A percentile compares a stretch with the other conserved stretches of the same genome.
phyloP scores from a whole-genome alignment of 2,797 vertebrate genomes.

The Arctocebus calabarensis region DNA sequence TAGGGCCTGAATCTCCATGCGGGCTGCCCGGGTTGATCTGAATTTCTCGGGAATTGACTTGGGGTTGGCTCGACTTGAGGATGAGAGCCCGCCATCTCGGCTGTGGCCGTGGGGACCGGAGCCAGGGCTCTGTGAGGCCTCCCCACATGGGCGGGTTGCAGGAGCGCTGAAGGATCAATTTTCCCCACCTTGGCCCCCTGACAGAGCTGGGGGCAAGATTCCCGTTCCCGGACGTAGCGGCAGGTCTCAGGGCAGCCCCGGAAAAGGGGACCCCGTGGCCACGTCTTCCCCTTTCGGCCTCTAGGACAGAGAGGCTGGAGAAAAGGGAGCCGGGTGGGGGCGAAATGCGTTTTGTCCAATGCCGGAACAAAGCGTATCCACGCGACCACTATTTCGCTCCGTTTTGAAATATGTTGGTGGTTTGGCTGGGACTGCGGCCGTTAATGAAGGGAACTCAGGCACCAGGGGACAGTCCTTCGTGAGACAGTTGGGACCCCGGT shows the following conservation, averaged over 20 bases:
- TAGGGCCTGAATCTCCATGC: neutral
- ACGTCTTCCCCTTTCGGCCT: neutral
- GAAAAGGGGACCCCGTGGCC: neutral
- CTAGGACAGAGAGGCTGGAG: neutral
- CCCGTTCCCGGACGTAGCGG: neutral
- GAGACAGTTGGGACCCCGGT: too few relatives aligned
- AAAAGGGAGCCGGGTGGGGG: neutral
- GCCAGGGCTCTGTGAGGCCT: neutral
- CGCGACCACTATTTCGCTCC: neutral
- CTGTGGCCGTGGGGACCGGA: neutral
- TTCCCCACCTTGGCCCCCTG: neutral
- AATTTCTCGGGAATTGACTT: neutral
- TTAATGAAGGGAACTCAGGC: neutral
- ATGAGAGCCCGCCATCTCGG: neutral
- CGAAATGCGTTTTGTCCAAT: neutral
- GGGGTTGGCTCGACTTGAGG: neutral
- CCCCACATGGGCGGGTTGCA: neutral
- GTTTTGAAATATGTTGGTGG: slow-evolving; percentile 7
- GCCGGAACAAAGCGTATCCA: slow-evolving; percentile 60
- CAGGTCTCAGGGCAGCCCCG: neutral
- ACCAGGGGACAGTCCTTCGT: neutral
- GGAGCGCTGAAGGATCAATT: neutral
- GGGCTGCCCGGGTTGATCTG: neutral
- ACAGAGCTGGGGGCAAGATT: neutral
- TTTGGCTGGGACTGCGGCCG: neutral